Conservation (phyloP, 2,797 vertebrate genomes). For the Pampus argenteus region DNA sequence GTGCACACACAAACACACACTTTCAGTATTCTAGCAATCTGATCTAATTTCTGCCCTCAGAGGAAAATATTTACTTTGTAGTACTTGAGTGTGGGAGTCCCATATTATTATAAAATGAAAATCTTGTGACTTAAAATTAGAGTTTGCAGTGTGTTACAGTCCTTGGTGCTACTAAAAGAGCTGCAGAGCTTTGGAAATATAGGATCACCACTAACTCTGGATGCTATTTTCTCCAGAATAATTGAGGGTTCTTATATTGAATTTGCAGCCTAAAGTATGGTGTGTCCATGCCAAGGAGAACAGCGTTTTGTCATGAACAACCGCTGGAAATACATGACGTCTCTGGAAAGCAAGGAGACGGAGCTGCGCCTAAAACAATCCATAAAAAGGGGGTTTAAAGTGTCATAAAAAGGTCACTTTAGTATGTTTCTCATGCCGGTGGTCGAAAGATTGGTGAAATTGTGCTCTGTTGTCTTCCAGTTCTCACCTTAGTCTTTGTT, state of each 20-base stretch:
- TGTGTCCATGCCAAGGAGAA: neutral
- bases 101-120: neutral
- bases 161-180: neutral
- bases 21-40: constrained; percentile 4
- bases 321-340: neutral
- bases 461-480: no score
- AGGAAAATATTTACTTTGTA: constrained; percentile 10
- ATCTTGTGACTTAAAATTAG: neutral
- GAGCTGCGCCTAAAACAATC: neutral
- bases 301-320: neutral
- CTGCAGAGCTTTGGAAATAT: constrained; percentile 5
- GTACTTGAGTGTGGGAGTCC: neutral
- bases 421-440: neutral
- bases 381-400: neutral
- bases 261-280: neutral
- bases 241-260: neutral
- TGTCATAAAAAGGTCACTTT: neutral
- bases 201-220: neutral
- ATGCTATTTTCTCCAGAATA: neutral
- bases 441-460: neutral
- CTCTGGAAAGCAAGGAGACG: neutral
- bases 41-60: constrained; percentile 28
- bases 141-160: neutral
- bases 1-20: constrained; percentile 4
- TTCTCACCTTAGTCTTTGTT: no score